These are phyloP conservation scores for Xenotilapia caudafasciata DNA, from an alignment of 2,113 vertebrate species.

Conservation along the genomic window DNA sequence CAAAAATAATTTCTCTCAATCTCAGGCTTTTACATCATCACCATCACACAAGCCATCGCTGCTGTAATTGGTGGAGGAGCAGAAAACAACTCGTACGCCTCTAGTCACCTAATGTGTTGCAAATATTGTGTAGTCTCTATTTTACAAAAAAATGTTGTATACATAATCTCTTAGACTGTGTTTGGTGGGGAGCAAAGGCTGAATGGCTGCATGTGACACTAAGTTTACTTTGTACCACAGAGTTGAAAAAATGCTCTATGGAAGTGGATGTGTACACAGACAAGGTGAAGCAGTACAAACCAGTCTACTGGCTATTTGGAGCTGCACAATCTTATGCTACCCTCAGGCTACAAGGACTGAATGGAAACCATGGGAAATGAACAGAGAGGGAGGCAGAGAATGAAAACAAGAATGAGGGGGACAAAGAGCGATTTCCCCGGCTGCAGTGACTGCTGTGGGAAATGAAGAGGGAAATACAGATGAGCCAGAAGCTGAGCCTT, in stretches of 20 bases:
- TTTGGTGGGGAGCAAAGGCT: neutral
- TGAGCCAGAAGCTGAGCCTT: neutral
- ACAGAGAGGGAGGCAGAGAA: conserved; percentile 11
- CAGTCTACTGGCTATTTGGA: conserved; percentile 27
- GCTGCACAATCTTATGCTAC: neutral
- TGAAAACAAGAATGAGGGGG: conserved; percentile 21
- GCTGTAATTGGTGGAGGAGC: neutral
- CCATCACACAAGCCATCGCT: neutral
- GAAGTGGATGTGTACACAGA: conserved; percentile 26
- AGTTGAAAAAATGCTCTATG: neutral
- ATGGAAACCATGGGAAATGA: conserved; percentile 45
- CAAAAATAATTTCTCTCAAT: neutral
- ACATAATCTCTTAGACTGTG: neutral
- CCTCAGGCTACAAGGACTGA: neutral
- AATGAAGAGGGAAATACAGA: conserved; percentile 22
- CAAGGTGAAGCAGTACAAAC: conserved; percentile 24
- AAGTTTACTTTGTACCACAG: neutral
- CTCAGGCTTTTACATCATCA: neutral
- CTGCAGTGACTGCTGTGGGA: conserved; percentile 22
- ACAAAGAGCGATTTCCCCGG: conserved; percentile 13
- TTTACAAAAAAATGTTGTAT: neutral
- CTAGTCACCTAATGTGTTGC: neutral
- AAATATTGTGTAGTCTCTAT: neutral
- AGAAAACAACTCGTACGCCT: neutral
- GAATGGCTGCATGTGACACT: neutral